Base-by-base conservation (phyloP, 92 coral and sea anemone genomes). In the Palythoa heliodiscus region DNA sequence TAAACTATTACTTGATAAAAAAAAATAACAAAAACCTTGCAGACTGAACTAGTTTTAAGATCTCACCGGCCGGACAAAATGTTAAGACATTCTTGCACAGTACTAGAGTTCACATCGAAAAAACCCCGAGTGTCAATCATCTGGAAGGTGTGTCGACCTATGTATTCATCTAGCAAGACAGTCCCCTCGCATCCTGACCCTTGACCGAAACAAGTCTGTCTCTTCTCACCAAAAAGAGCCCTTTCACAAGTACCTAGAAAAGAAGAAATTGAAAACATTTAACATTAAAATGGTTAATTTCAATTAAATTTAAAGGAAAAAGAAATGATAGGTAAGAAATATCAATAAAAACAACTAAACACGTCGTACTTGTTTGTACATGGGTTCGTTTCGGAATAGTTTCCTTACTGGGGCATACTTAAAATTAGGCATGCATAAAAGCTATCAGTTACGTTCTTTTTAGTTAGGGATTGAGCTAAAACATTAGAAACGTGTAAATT, bases 111-210 rank as follows among this genome's bases (percentile, higher is more conserved):
- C 52, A 88, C 54, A 19, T 90, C 86, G 76, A 85, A 92, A 76
- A 94, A 92, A 5, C 98, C 98, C 20, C 98, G 89, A 19, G 98
- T 92, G 77, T 94, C 98, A 52, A 94, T 83, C 70, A 94, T 58
- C 37, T 71, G 73, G 40, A 94, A 78, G 2, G 85, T 73, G 25
- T 88, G 60, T 7, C 83, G 76, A 12, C 87, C 77, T 38, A 79
- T 14, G 73, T 89, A 92, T 52, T 94, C 95, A 23, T 90, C 90
- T 7, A 94, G 95, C 20, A 73, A 14, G 50, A 90, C 87, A 1
- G 92, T 89, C 13, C 97, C 97, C 70, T 91, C 95, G 7, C 63
- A 88, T 17, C 98, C 98, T 61, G 89, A 52, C 24, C 98, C 93
- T 57, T 92, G 95, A 20, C 89, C 98, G 82, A 90, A 94, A 37